Evolutionary conservation across 2,888 invertebrate species (phyloP).

Genomic region (Lithophane socia): DNA sequence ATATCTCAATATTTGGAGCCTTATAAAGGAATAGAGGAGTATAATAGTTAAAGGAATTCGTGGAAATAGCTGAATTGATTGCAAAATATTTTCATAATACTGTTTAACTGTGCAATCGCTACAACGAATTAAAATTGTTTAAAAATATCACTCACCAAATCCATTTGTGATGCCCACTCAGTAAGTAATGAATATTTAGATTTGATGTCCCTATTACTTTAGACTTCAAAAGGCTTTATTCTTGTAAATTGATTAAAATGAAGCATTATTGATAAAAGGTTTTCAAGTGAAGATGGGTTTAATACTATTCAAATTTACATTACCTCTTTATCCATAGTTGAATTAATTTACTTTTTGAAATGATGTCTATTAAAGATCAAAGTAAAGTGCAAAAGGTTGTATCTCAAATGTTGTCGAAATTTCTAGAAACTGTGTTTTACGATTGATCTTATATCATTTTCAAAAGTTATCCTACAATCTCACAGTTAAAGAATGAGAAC

Average conservation of each 20-base stretch:
- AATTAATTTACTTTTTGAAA: conserved; percentile 1
- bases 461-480: background rate
- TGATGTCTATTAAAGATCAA: background rate
- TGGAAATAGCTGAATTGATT: background rate
- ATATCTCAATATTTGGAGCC: background rate
- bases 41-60: background rate
- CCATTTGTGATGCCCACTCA: conserved; percentile 15
- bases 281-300: conserved; percentile 13
- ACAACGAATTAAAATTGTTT: background rate
- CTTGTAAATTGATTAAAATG: conserved; percentile 22
- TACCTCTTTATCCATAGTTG: background rate
- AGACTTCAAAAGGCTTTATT: conserved; percentile 28
- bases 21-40: background rate
- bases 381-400: background rate
- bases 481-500: background rate
- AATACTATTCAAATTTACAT: conserved; percentile 16
- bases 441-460: background rate
- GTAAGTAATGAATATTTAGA: conserved; percentile 27
- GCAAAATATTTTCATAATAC: background rate
- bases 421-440: background rate
- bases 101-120: background rate
- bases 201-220: conserved; percentile 5
- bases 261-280: conserved; percentile 34
- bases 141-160: conserved; percentile 24
- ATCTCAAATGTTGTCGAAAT: background rate